Conservation (phyloP, 1,140 invertebrate species). For the Dreissena polymorpha region DNA sequence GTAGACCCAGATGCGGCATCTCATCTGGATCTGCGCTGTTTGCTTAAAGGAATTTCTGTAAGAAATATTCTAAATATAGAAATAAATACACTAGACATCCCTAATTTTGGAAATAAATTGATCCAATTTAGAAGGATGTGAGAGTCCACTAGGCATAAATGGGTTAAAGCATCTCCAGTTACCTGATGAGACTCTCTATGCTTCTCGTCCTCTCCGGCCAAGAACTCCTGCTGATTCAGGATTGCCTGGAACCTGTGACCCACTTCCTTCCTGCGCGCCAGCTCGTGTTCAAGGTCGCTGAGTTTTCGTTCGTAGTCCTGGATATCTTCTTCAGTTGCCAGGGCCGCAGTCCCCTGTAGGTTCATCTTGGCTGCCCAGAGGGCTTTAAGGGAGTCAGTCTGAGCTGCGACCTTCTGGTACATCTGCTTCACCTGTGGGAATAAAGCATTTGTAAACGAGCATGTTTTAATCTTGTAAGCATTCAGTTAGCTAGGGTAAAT, state of each 20-base stretch:
- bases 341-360: conserved; percentile 66
- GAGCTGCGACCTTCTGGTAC: conserved; percentile 74
- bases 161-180: background rate
- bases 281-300: conserved; percentile 71
- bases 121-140: no score
- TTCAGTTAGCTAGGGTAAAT: no score
- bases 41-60: no score
- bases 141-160: no score
- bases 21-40: no score
- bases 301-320: conserved; percentile 71
- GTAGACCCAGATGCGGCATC: no score
- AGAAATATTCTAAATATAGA: no score
- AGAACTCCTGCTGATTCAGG: conserved; percentile 63
- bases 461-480: no score
- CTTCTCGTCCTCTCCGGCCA: conserved; percentile 71
- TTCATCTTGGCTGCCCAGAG: conserved; percentile 78
- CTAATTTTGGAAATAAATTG: no score
- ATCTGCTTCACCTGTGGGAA: conserved; percentile 68
- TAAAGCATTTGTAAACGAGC: no score
- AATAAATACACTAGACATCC: no score
- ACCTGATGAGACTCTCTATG: conserved; percentile 74
- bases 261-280: conserved; percentile 73
- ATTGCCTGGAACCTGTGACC: conserved; percentile 70
- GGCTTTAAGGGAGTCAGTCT: conserved; percentile 75
- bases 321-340: conserved; percentile 73